Conservation (phyloP, 1,140 invertebrate genomes). For the Steinernema feltiae region DNA sequence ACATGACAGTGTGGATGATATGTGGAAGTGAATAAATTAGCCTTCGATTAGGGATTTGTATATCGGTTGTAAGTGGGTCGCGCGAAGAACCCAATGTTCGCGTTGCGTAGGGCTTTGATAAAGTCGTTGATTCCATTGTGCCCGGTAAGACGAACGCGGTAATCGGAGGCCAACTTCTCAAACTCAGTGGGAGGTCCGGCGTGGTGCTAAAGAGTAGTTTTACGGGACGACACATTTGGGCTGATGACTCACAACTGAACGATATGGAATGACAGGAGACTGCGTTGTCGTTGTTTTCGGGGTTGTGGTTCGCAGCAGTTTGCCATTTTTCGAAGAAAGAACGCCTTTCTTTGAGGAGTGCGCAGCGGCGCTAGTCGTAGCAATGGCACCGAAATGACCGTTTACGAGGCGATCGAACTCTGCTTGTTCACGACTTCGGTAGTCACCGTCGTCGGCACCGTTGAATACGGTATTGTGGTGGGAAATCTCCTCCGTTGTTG, state of each 20-base stretch:
- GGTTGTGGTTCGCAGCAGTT: neutral
- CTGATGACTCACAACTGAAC: neutral
- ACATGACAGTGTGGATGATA: neutral
- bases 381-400: slow-evolving; percentile 9
- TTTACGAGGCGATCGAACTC: slow-evolving; percentile 31
- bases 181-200: slow-evolving; percentile 42
- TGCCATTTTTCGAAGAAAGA: too few relatives aligned
- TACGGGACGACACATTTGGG: neutral
- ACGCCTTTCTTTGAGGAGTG: too few relatives aligned
- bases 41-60: neutral
- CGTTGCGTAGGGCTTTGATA: slow-evolving; percentile 45
- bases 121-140: slow-evolving; percentile 44
- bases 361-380: too few relatives aligned
- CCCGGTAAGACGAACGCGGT: slow-evolving; percentile 35
- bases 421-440: slow-evolving; percentile 32
- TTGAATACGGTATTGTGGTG: neutral
- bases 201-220: slow-evolving; percentile 29
- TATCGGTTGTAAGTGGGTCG: slow-evolving; percentile 17
- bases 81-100: slow-evolving; percentile 46
- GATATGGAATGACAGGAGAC: neutral
- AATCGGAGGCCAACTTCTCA: slow-evolving; percentile 44
- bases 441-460: slow-evolving; percentile 56
- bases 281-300: neutral
- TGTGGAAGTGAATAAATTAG: neutral
- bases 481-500: neutral